Base-by-base conservation (phyloP, 2,113 vertebrate species). In the Pampusana beccarii region DNA sequence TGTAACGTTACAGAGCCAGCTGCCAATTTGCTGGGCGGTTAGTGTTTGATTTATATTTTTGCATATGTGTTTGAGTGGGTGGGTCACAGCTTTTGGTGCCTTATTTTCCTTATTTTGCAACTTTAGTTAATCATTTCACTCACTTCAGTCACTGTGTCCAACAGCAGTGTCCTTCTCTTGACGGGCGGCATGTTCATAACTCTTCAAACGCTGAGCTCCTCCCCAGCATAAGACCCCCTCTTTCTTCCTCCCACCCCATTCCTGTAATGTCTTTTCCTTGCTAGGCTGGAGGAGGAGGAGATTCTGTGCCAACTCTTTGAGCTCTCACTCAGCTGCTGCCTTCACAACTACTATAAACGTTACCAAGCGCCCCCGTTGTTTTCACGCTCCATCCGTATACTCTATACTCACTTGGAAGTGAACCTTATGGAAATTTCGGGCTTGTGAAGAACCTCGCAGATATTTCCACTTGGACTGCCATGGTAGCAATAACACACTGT, bases 21-120 rank as follows among this genome's bases (percentile, higher is more conserved):
- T 97, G 93, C 96, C 95, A 96, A 73, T 97, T 97, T 96, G 71
- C 96, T 90, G 85, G 93, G 93, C 34, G 57, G 82, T 96, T 97
- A 98, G 91, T 42, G 26, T 94, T 97, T 97, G 96, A 98, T 98
- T 98, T 98, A 98, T 90, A 91, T 75, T 71, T 98, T 96, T 83
- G 88, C 58, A 70, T 96, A 96, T 94, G 96, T 80, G 67, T 85
- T 95, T 93, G 94, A 85, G 96, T 97, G 96, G 96, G 95, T 93
- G 94, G 91, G 48, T 93, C 83, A 73, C 80, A 89, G 62, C 91
- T 94, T 97, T 93, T 42, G 75, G 80, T 95, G 95, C 91, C 87
- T 82, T 91, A 75, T 93, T 97, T 96, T 97, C 93, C 92, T 89
- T 80, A 89, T 94, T 97, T 95, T 94, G 69, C 87, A 85, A 44